Evolutionary conservation across 2,113 vertebrate genomes (phyloP), one percentile per base, ranked within the genome.

Genomic region (Cochlearius cochlearius): DNA sequence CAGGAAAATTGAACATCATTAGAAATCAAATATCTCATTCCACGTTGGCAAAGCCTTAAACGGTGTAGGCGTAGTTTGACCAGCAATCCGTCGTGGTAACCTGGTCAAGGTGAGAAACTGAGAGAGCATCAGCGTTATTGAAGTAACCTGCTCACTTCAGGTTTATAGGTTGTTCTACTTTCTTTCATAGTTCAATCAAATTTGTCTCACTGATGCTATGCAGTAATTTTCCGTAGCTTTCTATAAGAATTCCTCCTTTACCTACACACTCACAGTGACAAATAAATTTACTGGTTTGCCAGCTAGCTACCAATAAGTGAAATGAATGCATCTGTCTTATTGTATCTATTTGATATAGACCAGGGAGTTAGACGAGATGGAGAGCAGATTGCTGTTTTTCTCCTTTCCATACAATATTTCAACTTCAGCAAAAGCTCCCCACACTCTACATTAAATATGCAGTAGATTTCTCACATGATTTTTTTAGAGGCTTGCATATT

Each of bases 401-500:
- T 62, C 52, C 76, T 67, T 60, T 62, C 74, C 52, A 55, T 30
- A 66, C 59, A 71, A 27, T 88, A 68, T 86, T 91, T 92, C 64
- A 71, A 36, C 71, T 58, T 63, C 47, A 27, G 55, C 26, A 84
- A 27, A 50, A 58, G 59, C 77, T 92, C 81, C 82, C 62, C 91
- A 89, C 66, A 53, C 45, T 87, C 16, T 18, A 18, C 45, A 93
- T 90, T 64, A 86, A 88, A 96, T n/a, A 89, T 75, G 77, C 80
- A 82, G 26, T 6, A 75, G 71, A 39, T 89, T 94, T 66, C 69
- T 94, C 58, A 64, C 69, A 86, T 73, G 52, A 78, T 85, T 91
- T 71, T 94, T 93, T 92, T 72, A 94, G 49, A 78, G 22, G 21
- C 16, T 92, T 85, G 91, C 80, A 68, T 94, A 84, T 91, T 92